Evolutionary conservation across 2,888 invertebrate species (phyloP).

Genomic region (Aricia artaxerxes): DNA sequence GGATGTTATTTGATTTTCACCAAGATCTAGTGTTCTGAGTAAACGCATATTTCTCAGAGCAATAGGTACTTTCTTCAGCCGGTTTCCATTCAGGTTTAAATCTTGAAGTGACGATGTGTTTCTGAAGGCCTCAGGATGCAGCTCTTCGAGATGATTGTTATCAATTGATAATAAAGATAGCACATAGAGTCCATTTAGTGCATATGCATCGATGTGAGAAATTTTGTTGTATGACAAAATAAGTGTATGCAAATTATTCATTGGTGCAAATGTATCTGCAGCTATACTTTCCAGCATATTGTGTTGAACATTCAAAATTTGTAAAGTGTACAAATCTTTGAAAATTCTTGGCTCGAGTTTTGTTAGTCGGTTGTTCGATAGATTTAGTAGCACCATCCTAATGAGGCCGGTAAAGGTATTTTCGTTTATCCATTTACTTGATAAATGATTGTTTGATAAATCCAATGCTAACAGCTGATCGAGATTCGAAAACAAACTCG

Average conservation of each 20-base stretch:
- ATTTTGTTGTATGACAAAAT: constrained; percentile 92
- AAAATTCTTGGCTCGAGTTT: constrained; percentile 91
- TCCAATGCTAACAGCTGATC: constrained; percentile 90
- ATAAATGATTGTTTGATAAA: constrained; percentile 91
- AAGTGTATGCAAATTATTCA: constrained; percentile 95
- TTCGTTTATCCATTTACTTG: constrained; percentile 92
- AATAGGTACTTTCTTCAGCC: constrained; percentile 88
- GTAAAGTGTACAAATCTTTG: constrained; percentile 90
- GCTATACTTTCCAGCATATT: constrained; percentile 91
- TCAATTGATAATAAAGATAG: constrained; percentile 91
- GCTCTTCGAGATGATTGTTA: constrained; percentile 90
- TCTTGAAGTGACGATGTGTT: constrained; percentile 95
- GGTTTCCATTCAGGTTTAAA: constrained; percentile 93
- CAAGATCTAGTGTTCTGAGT: constrained; percentile 92
- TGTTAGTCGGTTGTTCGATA: constrained; percentile 91
- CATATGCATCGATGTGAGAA: constrained; percentile 90
- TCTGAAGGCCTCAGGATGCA: constrained; percentile 93
- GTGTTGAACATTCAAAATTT: constrained; percentile 91
- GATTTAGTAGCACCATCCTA: constrained; percentile 91
- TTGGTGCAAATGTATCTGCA: constrained; percentile 92
- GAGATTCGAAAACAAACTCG: constrained; percentile 91
- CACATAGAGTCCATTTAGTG: constrained; percentile 93
- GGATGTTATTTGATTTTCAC: constrained; percentile 92
- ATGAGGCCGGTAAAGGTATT: constrained; percentile 93
- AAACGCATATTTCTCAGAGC: constrained; percentile 92